phyloP scores from a whole-genome alignment of 2,113 vertebrate species.

The Herpailurus yagouaroundi region DNA sequence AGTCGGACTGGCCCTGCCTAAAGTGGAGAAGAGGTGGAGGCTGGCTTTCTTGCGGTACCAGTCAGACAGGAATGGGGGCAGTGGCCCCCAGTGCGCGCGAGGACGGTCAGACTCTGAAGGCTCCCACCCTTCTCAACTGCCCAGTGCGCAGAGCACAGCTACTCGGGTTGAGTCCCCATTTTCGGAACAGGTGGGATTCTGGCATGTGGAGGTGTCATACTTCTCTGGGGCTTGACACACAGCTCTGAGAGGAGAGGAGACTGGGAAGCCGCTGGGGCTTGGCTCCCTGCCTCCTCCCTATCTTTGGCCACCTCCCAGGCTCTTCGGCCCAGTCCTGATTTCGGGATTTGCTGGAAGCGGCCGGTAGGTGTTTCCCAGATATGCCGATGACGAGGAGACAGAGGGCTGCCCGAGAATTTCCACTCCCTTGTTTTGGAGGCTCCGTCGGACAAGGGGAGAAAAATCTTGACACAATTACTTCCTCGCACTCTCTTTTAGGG shows the following conservation, averaged over 20 bases:
- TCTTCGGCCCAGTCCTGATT: not conserved
- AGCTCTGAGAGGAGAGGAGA: not conserved
- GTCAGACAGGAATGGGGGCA: not conserved
- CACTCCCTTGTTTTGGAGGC: not conserved
- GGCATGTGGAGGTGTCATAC: not conserved
- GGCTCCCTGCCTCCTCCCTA: not conserved
- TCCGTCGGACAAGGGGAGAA: not conserved
- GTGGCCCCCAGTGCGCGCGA: not conserved
- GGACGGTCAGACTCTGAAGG: not conserved
- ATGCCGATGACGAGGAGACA: not conserved
- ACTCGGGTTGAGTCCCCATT: not conserved
- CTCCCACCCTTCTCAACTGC: too few species aligned
- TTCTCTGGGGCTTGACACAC: not conserved
- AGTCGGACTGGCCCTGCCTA: not conserved
- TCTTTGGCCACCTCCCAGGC: not conserved
- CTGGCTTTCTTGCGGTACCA: not conserved
- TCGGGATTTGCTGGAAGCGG: not conserved
- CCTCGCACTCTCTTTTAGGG: not conserved
- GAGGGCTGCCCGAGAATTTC: not conserved
- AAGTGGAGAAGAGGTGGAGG: not conserved
- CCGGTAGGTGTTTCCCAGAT: not conserved
- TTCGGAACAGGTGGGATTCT: slow-evolving; percentile 43
- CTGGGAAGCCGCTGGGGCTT: accelerated
- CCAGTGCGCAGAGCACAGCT: not conserved
- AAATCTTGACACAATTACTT: not conserved